Conservation (phyloP, 2,888 invertebrate genomes). For the Sturmia bella region DNA sequence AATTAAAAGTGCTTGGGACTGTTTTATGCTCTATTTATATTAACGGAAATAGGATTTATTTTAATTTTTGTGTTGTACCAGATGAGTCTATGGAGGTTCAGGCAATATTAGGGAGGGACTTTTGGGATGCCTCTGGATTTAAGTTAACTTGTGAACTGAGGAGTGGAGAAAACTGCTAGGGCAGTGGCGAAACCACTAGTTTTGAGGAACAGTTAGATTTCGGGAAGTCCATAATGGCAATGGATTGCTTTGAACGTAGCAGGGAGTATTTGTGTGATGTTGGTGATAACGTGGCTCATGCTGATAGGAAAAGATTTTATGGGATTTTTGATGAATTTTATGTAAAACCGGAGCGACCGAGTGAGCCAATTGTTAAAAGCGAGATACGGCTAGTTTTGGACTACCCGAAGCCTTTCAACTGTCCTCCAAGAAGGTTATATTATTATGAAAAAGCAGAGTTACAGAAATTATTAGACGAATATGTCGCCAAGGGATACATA, state of each 20-base stretch:
- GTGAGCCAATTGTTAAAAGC: neutral
- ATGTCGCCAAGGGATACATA: conserved; percentile 34
- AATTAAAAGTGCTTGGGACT: conserved; percentile 1
- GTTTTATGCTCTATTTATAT: neutral
- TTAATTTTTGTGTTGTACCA: neutral
- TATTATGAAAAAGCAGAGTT: conserved; percentile 38
- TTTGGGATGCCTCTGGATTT: neutral
- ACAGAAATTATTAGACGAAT: conserved; percentile 50
- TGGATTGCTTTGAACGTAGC: neutral
- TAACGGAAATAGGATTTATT: neutral
- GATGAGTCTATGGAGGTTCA: conserved; percentile 12
- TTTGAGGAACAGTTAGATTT: neutral
- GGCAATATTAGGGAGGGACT: conserved; percentile 6
- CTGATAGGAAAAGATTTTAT: neutral
- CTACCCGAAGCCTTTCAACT: no score
- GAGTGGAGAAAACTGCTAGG: no score
- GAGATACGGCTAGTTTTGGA: neutral
- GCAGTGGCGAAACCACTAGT: neutral
- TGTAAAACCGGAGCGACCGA: neutral
- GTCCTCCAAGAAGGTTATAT: neutral
- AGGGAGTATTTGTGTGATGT: neutral
- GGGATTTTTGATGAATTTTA: neutral
- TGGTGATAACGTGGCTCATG: neutral
- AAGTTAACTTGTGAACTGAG: neutral
- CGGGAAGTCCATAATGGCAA: neutral